Conservation (phyloP, 2,113 vertebrate species). For the Pygoscelis adeliae region DNA sequence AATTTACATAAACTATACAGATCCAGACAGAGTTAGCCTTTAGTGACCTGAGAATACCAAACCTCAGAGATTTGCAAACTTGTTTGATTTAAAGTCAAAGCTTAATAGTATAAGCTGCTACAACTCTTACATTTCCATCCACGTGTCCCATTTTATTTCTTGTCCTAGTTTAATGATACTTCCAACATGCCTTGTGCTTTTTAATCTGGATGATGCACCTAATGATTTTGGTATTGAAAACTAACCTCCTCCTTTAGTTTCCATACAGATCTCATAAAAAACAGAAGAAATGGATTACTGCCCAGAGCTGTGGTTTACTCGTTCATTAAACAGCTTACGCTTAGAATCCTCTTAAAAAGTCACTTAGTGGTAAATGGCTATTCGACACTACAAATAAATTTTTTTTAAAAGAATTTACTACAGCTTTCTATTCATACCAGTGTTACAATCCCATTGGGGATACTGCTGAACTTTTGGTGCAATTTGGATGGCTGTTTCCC, state of each 20-base stretch:
- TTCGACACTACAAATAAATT: conserved; percentile 28
- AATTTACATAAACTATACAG: conserved; percentile 52
- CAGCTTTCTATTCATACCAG: background rate
- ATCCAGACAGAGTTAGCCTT: conserved; percentile 12
- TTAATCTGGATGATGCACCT: conserved; percentile 32
- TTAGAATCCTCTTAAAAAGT: conserved; percentile 57
- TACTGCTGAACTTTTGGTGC: background rate
- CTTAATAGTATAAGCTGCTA: background rate
- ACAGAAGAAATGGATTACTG: conserved; percentile 47
- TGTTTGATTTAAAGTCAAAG: conserved; percentile 8
- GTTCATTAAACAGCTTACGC: conserved; percentile 40
- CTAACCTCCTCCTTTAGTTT: background rate
- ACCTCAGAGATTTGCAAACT: background rate
- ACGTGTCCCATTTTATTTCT: background rate
- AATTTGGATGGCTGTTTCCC: background rate
- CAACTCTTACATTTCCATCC: background rate
- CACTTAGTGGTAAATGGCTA: conserved; percentile 40
- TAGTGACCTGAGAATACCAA: conserved; percentile 39
- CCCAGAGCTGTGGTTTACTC: conserved; percentile 37
- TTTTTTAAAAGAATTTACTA: background rate
- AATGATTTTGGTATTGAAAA: conserved; percentile 23
- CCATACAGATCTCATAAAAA: conserved; percentile 15
- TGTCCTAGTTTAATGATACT: background rate
- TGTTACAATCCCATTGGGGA: background rate
- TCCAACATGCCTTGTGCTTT: background rate